phyloP scores from a whole-genome alignment of 1,140 invertebrate species.

The Lasioglossum baleicum region DNA sequence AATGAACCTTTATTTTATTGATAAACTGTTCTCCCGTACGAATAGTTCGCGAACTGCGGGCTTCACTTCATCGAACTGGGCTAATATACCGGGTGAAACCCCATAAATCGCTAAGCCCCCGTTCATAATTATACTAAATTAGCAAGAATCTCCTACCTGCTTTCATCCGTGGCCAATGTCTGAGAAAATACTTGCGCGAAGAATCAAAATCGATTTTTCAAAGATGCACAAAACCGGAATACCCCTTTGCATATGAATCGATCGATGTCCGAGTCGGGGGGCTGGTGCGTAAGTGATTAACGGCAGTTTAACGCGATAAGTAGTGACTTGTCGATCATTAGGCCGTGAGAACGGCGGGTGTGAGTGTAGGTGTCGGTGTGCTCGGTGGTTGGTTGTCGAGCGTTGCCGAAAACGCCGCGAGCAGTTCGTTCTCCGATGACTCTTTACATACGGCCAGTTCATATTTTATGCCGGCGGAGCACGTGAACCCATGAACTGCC shows the following conservation, averaged over 20 bases:
- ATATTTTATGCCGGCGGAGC: constrained; percentile 60
- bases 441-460: constrained; percentile 58
- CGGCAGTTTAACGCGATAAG: constrained; percentile 55
- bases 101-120: not conserved
- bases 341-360: too few species aligned
- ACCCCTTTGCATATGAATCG: not conserved
- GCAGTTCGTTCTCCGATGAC: constrained; percentile 43
- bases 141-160: too few species aligned
- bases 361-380: not conserved
- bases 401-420: not conserved
- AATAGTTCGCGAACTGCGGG: not conserved
- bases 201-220: too few species aligned
- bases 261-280: not conserved
- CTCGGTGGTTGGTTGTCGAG: not conserved
- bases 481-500: constrained; percentile 58
- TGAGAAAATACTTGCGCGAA: too few species aligned
- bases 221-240: too few species aligned
- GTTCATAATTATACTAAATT: too few species aligned
- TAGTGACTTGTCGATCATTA: constrained; percentile 47
- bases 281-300: constrained; percentile 46
- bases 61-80: not conserved
- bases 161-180: too few species aligned
- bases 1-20: constrained; percentile 13
- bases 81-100: not conserved
- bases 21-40: not conserved